Base-by-base conservation (phyloP, 2,888 invertebrate genomes). In the Amblyjoppa proteus region DNA sequence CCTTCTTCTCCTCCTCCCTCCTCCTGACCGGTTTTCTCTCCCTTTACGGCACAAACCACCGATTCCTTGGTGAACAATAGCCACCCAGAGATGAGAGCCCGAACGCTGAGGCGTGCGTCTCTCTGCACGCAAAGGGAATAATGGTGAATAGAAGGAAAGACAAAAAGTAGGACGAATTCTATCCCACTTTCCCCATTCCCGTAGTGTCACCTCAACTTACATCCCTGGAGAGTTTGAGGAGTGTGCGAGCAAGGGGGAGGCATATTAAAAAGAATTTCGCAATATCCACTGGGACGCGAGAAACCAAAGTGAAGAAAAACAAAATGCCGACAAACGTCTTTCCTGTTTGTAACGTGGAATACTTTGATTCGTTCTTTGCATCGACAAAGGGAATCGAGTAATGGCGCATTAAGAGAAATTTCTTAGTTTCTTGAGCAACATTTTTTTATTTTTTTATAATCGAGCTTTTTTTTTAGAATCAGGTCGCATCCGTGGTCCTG, bases 11-110 rank as follows among this genome's bases (percentile, higher is more conserved):
- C 31, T 31, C 31, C 16, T 13, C 3, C 28, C 61, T 9, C 13
- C 56, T 3, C 28, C 56, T 45, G 38, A 81, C 53, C 86, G 76
- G 79, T 68, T 83, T 75, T 85, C 84, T 70, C 20, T 73, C 74
- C 78, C 77, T 83, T 71, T 69, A 74, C 66, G 31, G 38, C 38
- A 53, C 74, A 75, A 66, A 82, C 83, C 85, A 73, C 83, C 80
- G 80, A 85, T 83, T 85, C 58, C 73, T 77, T 71, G 11, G 45
- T 53, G 73, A 83, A 85, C 85, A 85, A 85, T 85, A 77, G 83
- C 76, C 75, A 75, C 64, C 61, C 53, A 25, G 66, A 74, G 80
- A 76, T 49, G 64, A 61, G 28, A 75, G 51, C 81, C 34, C 34
- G 25, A 61, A 77, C 77, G 49, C 69, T 71, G 41, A 70, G 53